Conservation (phyloP, 2,888 invertebrate genomes). For the Nymphalis urticae region DNA sequence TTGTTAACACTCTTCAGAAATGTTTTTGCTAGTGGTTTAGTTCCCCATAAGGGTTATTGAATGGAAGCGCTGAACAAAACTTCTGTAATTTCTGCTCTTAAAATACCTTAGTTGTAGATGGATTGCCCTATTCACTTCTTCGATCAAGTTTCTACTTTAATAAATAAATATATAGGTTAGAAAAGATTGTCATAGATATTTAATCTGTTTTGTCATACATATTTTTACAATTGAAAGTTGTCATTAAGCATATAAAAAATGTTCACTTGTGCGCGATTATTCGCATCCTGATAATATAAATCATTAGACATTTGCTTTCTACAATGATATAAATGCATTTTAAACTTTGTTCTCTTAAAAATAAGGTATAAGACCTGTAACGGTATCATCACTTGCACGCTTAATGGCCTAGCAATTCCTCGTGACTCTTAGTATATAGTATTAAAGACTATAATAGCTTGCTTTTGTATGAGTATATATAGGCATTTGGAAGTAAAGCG, state of each 20-base stretch:
- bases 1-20: too few species aligned
- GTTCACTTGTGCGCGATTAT: constrained; percentile 30
- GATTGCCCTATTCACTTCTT: too few species aligned
- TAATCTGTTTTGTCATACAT: neutral
- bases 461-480: constrained; percentile 38
- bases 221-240: constrained; percentile 30
- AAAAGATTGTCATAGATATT: too few species aligned
- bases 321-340: constrained; percentile 7
- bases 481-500: constrained; percentile 44
- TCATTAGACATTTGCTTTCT: constrained; percentile 29
- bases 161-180: too few species aligned
- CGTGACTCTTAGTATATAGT: constrained; percentile 33
- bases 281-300: constrained; percentile 31
- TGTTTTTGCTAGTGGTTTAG: too few species aligned
- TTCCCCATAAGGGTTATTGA: too few species aligned
- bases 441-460: constrained; percentile 46
- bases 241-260: constrained; percentile 25
- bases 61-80: too few species aligned
- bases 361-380: constrained; percentile 16
- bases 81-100: too few species aligned
- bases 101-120: too few species aligned
- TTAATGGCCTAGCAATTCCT: neutral
- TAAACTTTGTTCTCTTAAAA: constrained; percentile 12
- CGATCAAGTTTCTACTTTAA: too few species aligned
- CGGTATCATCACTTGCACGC: constrained; percentile 7